Evolutionary conservation across 1,140 invertebrate species (phyloP).

Genomic region (Ceratoteleas bidentatus): DNA sequence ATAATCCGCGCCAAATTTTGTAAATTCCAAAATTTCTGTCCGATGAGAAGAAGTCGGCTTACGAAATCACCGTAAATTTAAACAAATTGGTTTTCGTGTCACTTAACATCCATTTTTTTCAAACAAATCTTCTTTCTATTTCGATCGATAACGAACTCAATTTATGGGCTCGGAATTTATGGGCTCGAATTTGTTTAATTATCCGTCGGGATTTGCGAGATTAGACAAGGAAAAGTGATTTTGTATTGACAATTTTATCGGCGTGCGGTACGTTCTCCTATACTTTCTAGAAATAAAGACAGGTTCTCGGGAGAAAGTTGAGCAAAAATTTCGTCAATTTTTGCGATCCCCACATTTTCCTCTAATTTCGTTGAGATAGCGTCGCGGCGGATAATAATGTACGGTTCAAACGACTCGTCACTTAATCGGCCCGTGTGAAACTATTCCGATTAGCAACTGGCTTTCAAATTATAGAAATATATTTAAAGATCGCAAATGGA

Average conservation of each 20-base stretch:
- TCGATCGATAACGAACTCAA: no score
- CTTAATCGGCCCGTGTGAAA: slow-evolving; percentile 32
- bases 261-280: slow-evolving; percentile 49
- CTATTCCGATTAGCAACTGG: slow-evolving; percentile 23
- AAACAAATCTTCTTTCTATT: no score
- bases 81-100: no score
- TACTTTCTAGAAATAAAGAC: slow-evolving; percentile 65
- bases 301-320: slow-evolving; percentile 62
- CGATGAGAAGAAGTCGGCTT: no score
- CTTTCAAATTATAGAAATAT: slow-evolving; percentile 31
- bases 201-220: slow-evolving; percentile 16
- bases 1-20: no score
- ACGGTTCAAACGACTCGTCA: slow-evolving; percentile 8
- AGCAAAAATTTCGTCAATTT: slow-evolving; percentile 64
- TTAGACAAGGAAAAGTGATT: slow-evolving; percentile 49
- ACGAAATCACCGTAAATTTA: no score
- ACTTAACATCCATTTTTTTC: no score
- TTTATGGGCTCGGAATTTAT: no score
- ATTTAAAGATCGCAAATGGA: slow-evolving; percentile 12
- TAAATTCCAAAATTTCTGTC: no score
- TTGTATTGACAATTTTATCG: slow-evolving; percentile 56
- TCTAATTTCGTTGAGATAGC: slow-evolving; percentile 34
- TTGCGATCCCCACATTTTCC: slow-evolving; percentile 54
- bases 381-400: slow-evolving; percentile 31
- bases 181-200: no score